phyloP scores from a whole-genome alignment of 2,797 vertebrate genomes.

The Darevskia nairensis region DNA sequence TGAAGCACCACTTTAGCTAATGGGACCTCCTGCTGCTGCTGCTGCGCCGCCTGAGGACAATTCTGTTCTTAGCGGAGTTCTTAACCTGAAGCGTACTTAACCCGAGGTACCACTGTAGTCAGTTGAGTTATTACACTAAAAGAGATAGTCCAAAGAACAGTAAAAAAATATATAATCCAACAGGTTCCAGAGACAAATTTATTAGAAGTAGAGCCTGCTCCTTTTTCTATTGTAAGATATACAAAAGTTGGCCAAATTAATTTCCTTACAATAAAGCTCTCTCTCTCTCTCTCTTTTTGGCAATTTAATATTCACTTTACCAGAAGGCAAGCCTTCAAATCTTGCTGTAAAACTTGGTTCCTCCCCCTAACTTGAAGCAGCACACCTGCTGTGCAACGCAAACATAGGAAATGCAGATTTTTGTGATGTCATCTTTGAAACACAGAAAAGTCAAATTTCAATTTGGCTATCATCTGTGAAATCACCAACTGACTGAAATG shows the following conservation, averaged over 20 bases:
- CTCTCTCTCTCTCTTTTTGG: not conserved
- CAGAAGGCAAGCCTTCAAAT: not conserved
- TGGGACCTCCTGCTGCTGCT: no score
- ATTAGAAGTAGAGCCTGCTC: not conserved
- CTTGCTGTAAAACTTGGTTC: not conserved
- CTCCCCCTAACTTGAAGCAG: not conserved
- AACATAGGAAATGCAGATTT: not conserved
- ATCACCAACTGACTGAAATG: not conserved
- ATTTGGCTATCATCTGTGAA: not conserved
- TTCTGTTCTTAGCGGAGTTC: no score
- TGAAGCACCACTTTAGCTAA: no score
- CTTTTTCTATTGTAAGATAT: not conserved
- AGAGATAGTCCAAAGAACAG: not conserved
- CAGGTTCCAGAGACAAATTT: not conserved
- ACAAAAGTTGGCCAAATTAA: not conserved
- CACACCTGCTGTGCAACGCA: not conserved
- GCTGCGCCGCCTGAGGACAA: no score
- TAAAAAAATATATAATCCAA: not conserved
- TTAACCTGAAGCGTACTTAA: no score
- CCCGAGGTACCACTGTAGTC: no score
- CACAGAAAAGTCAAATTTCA: not conserved
- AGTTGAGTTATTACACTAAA: not conserved
- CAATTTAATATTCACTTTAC: not conserved
- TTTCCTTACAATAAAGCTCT: not conserved
- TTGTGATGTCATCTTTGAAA: not conserved